Base-by-base conservation (phyloP, 2,113 vertebrate species). In the Phocoena sinus region DNA sequence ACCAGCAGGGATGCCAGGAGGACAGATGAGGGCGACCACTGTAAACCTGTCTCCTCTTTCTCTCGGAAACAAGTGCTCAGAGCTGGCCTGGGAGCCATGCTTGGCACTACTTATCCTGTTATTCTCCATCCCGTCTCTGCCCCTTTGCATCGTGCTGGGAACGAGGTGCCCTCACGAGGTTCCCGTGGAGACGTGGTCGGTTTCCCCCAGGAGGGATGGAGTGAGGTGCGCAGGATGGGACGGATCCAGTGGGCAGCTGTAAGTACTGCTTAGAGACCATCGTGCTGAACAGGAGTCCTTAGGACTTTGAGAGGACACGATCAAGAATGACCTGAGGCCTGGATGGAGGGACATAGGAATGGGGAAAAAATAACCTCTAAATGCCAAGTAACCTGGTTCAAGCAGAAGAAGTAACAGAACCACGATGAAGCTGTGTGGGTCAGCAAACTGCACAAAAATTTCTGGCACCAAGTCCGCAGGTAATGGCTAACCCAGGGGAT, bases 31-130 rank as follows among this genome's bases (percentile, higher is more conserved):
- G 2, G 38, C 3, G 2, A 11, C 33, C 5, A 17, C 26, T 4
- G 2, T 73, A 11, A 8, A 44, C 47, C 3, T 33, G 23, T n/a
- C 56, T 58, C 14, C 21, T 36, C 47, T 47, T 81, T 41, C 58
- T 77, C 41, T 44, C 26, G 1, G 68, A 12, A 89, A 18, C 23
- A 15, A 89, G 58, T n/a, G 21, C 33, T 21, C 23, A 7, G 20
- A 28, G 25, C 62, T 26, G 5, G 1, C 0, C 31, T 3, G 36
- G 7, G 5, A 50, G 5, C n/a, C 4, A 0, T 5, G 3, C 1
- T 25, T 5, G 44, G 7, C 10, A 0, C 21, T 44, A 26, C 14
- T 10, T 0, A 6, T 6, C 6, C 33, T 7, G 0, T n/a, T 8
- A 1, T 18, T 0, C 6, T 58, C 20, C 28, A 8, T 50, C 7